Percentiles rank a stretch among this genome's conserved stretches.
phyloP scores from a whole-genome alignment of 1,140 invertebrate species.

The Neodiprion virginianus region DNA sequence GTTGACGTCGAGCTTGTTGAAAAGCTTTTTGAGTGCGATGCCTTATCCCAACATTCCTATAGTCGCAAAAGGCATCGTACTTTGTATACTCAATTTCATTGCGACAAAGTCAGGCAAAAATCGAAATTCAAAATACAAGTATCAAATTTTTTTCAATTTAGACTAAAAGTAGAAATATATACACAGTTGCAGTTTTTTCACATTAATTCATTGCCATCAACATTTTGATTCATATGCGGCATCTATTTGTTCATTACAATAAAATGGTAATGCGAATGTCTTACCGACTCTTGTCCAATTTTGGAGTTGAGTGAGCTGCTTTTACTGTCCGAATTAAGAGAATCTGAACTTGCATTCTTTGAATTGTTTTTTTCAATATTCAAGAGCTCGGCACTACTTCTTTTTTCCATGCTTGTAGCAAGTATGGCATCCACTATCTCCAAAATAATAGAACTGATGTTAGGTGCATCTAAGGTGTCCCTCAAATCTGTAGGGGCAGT shows the following conservation, averaged over 20 bases:
- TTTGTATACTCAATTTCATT: background rate
- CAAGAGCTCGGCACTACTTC: conserved; percentile 60
- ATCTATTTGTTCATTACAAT: no score
- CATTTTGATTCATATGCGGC: no score
- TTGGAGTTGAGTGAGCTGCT: conserved; percentile 85
- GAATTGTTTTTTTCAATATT: conserved; percentile 61
- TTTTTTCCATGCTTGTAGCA: conserved; percentile 57
- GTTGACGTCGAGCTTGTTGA: conserved; percentile 70
- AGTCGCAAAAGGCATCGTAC: conserved; percentile 26
- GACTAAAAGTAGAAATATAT: conserved; percentile 27
- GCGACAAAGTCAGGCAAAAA: background rate
- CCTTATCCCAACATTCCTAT: conserved; percentile 63
- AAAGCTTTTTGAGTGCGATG: conserved; percentile 67
- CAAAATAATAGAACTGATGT: background rate
- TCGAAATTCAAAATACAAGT: conserved; percentile 14
- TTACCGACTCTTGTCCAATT: conserved; percentile 78
- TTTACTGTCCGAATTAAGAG: conserved; percentile 81
- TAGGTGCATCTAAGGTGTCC: background rate
- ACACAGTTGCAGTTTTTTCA: conserved; percentile 27
- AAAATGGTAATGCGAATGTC: background rate
- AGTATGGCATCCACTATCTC: conserved; percentile 18
- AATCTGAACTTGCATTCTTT: conserved; percentile 79
- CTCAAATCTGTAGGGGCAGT: background rate
- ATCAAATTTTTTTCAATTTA: conserved; percentile 14
- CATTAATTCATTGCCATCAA: no score